Conservation (phyloP, 2,888 invertebrate species). For the Ichneumoninae sp. region DNA sequence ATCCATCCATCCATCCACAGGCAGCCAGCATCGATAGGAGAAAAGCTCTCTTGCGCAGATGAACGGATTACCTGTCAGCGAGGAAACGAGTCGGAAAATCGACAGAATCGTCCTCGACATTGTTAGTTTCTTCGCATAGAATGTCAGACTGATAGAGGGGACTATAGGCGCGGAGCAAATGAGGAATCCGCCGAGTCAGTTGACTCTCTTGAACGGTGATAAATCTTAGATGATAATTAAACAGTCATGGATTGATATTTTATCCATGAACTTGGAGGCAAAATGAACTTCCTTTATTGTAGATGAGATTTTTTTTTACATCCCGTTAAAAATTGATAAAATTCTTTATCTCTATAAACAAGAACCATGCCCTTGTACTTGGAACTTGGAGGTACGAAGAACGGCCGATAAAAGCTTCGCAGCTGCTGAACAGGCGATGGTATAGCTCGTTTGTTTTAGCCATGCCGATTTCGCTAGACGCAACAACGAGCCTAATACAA, state of each 20-base stretch:
- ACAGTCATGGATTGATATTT: conserved; percentile 20
- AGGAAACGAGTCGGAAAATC: conserved; percentile 69
- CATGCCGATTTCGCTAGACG: conserved; percentile 36
- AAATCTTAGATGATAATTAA: conserved; percentile 12
- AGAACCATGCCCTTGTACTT: not conserved
- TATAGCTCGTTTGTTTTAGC: conserved; percentile 33
- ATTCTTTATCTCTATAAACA: not conserved
- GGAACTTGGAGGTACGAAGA: not conserved
- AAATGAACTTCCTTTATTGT: not conserved
- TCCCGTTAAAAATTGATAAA: too few species aligned
- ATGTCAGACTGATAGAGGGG: conserved; percentile 31
- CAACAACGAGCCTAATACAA: conserved; percentile 47
- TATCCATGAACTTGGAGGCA: not conserved
- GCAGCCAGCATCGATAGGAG: conserved; percentile 36
- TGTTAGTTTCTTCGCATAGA: conserved; percentile 54
- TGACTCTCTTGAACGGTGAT: conserved; percentile 10
- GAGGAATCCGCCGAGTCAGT: not conserved
- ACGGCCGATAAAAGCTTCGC: conserved; percentile 20
- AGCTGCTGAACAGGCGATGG: conserved; percentile 35
- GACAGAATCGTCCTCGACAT: conserved; percentile 60
- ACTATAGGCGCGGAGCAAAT: conserved; percentile 23
- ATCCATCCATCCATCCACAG: conserved; percentile 74
- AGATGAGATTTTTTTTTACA: not conserved
- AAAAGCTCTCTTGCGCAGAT: conserved; percentile 51
- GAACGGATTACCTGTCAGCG: conserved; percentile 69